These are phyloP conservation scores for Prochilodus magdalenae DNA, from an alignment of 2,113 vertebrate genomes.

Conservation along the genomic window DNA sequence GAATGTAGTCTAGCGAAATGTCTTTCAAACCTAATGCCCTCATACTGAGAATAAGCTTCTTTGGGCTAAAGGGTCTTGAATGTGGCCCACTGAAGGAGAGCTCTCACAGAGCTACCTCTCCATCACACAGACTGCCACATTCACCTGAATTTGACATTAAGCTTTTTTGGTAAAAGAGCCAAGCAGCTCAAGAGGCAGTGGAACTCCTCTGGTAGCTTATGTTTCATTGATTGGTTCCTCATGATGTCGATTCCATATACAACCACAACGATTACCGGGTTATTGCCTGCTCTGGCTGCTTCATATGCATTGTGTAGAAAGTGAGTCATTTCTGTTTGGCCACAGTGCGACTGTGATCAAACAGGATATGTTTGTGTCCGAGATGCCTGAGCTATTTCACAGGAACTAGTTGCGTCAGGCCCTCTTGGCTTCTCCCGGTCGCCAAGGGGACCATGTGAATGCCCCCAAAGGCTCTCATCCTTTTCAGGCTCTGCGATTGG, in stretches of 20 bases:
- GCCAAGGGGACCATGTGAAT: conserved; percentile 71
- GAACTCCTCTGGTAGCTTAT: conserved; percentile 32
- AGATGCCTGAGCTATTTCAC: conserved; percentile 1
- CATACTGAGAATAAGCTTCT: conserved; percentile 3
- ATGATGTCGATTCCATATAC: conserved; percentile 33
- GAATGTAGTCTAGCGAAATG: background rate
- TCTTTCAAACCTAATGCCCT: conserved; percentile 17
- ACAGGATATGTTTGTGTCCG: conserved; percentile 13
- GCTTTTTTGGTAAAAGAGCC: conserved; percentile 43
- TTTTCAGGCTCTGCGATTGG: conserved; percentile 72
- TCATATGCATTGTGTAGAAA: conserved; percentile 42
- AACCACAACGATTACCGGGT: conserved; percentile 8
- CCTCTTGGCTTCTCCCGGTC: conserved; percentile 55
- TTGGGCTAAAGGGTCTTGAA: conserved; percentile 17
- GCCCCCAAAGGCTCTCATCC: conserved; percentile 68
- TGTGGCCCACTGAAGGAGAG: conserved; percentile 22
- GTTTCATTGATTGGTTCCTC: conserved; percentile 33
- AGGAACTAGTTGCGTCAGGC: conserved; percentile 34
- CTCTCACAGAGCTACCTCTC: conserved; percentile 45
- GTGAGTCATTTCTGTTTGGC: conserved; percentile 1
- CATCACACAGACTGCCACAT: conserved; percentile 36
- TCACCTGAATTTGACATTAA: conserved; percentile 52
- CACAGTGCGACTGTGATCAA: background rate
- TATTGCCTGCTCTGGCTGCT: background rate
- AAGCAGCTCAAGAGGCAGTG: conserved; percentile 43